Evolutionary conservation across 2,113 vertebrate species (phyloP).

Genomic region (Cichladusa arquata): DNA sequence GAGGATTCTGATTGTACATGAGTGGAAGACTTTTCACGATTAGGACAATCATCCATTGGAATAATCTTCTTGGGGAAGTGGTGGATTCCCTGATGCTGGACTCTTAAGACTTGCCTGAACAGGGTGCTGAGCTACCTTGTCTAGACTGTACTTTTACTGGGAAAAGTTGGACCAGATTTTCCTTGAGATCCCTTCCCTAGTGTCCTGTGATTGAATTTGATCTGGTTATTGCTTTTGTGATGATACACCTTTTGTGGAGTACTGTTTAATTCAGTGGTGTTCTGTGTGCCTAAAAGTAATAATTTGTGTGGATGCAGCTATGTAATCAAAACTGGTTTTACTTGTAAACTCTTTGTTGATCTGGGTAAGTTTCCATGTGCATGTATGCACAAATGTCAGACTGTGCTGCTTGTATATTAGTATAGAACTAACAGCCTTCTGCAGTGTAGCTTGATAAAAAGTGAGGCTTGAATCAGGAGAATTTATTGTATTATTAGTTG

Average conservation of each 20-base stretch:
- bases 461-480: not conserved
- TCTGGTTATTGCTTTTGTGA: not conserved
- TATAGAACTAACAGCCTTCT: not conserved
- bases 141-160: not conserved
- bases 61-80: not conserved
- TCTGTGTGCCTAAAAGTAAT: not conserved
- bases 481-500: not conserved
- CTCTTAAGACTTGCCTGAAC: not conserved
- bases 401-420: not conserved
- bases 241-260: not conserved
- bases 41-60: not conserved
- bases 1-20: not conserved
- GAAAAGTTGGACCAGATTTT: not conserved
- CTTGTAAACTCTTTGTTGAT: not conserved
- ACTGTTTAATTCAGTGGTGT: not conserved
- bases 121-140: not conserved
- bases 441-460: not conserved
- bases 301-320: not conserved
- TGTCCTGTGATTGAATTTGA: not conserved
- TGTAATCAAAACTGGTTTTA: not conserved
- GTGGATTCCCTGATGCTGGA: fast-evolving
- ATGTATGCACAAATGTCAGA: not conserved
- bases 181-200: not conserved
- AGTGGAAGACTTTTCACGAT: not conserved
- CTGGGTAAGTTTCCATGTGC: not conserved